Evolutionary conservation across 2,888 invertebrate species (phyloP).

Genomic region (Oscheius sp.): DNA sequence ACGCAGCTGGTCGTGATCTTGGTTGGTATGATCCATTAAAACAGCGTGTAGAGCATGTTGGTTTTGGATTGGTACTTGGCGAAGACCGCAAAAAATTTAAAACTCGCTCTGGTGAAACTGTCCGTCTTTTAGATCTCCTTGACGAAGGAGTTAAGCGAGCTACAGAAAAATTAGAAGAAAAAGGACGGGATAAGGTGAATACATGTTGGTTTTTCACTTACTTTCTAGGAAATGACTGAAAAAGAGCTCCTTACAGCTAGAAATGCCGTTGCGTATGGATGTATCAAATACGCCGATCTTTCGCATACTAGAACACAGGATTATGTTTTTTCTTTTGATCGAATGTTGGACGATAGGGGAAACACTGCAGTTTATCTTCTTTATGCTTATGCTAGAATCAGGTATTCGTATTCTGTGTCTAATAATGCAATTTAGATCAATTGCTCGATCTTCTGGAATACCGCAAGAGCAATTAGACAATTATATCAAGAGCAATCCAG

Average conservation of each 20-base stretch:
- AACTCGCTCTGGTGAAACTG: conserved; percentile 94
- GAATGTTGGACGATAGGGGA: conserved; percentile 98
- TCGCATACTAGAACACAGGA: conserved; percentile 89
- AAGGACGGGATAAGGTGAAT: conserved; percentile 72
- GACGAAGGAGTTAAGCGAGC: conserved; percentile 80
- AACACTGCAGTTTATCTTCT: conserved; percentile 97
- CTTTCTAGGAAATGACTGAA: conserved; percentile 53
- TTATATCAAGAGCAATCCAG: conserved; percentile 76
- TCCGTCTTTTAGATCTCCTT: conserved; percentile 85
- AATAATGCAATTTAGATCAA: conserved; percentile 70
- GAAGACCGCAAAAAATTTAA: conserved; percentile 98
- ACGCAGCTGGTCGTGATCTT: conserved; percentile 80
- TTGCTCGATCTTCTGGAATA: conserved; percentile 72
- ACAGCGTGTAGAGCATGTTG: conserved; percentile 86
- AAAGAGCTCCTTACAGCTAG: conserved; percentile 59
- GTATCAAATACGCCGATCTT: conserved; percentile 96
- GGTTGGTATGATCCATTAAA: conserved; percentile 79
- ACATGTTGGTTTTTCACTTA: neutral
- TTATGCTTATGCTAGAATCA: conserved; percentile 91
- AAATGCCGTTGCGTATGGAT: conserved; percentile 92
- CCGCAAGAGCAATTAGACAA: conserved; percentile 74
- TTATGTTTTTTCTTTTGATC: conserved; percentile 97
- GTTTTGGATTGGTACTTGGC: conserved; percentile 94
- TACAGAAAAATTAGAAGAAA: conserved; percentile 72
- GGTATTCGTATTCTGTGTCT: conserved; percentile 74